Evolutionary conservation across 2,888 invertebrate genomes (phyloP).

Genomic region (Diarsia mendica): DNA sequence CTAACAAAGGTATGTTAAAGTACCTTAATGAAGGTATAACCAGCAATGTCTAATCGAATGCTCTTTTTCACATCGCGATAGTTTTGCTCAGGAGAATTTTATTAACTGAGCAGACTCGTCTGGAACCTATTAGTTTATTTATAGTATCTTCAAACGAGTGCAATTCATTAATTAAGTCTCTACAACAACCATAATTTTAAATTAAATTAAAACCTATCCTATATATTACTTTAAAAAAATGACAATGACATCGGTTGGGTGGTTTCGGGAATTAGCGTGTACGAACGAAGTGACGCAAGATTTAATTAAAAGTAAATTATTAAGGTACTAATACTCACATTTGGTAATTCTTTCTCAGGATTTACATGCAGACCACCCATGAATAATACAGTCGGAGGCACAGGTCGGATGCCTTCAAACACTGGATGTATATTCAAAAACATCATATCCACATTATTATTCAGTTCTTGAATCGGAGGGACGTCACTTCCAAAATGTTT

Average conservation of each 20-base stretch:
- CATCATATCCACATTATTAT: slow-evolving; percentile 74
- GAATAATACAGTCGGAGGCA: slow-evolving; percentile 77
- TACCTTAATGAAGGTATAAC: not conserved
- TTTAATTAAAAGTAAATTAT: not conserved
- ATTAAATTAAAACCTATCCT: no score
- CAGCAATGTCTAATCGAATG: not conserved
- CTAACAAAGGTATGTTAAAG: not conserved
- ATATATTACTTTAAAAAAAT: no score
- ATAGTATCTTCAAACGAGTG: not conserved
- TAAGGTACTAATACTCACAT: slow-evolving; percentile 68
- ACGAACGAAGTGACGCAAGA: not conserved
- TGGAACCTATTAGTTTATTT: not conserved
- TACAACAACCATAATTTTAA: not conserved
- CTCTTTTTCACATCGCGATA: not conserved
- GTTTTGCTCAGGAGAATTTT: not conserved
- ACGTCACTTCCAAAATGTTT: slow-evolving; percentile 49
- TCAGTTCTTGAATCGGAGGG: slow-evolving; percentile 62
- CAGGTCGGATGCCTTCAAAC: slow-evolving; percentile 76
- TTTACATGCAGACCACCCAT: slow-evolving; percentile 81
- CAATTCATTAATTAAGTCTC: not conserved
- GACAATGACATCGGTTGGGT: no score
- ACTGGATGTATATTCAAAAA: slow-evolving; percentile 81
- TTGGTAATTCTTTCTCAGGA: slow-evolving; percentile 72
- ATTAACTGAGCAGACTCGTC: not conserved
- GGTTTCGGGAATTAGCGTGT: not conserved